phyloP scores from a whole-genome alignment of 2,888 invertebrate species.

The Ceramica pisi region DNA sequence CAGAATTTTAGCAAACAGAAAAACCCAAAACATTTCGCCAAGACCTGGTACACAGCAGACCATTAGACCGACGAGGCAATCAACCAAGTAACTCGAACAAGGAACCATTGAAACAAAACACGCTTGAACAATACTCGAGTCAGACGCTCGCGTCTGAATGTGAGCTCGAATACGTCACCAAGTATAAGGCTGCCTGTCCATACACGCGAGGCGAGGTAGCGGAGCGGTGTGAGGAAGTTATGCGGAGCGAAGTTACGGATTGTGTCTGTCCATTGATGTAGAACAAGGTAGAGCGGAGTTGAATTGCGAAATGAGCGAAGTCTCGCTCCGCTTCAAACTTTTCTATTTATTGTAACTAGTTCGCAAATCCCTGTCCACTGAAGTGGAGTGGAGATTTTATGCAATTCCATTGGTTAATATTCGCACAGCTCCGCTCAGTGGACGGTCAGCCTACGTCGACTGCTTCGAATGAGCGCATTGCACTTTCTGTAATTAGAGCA shows the following conservation, averaged over 20 bases:
- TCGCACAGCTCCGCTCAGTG: too few species aligned
- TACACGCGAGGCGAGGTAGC: too few species aligned
- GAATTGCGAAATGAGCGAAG: too few species aligned
- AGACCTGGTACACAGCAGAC: neutral
- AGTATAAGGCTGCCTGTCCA: neutral
- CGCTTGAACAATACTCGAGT: slow-evolving; percentile 18
- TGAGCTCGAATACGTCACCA: slow-evolving; percentile 15
- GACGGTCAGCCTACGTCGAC: neutral
- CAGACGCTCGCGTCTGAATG: neutral
- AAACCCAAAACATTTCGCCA: neutral
- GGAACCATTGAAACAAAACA: slow-evolving; percentile 16
- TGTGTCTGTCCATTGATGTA: too few species aligned
- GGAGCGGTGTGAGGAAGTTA: too few species aligned
- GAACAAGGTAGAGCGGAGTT: too few species aligned
- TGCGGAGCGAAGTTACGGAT: too few species aligned
- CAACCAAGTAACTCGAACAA: slow-evolving; percentile 14
- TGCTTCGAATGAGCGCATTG: slow-evolving; percentile 26
- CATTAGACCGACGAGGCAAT: neutral
- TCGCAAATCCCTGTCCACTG: too few species aligned
- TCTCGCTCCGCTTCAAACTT: too few species aligned
- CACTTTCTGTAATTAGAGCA: slow-evolving; percentile 32
- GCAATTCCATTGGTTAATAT: too few species aligned
- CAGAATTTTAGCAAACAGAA: neutral
- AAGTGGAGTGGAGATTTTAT: too few species aligned
- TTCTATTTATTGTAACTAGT: too few species aligned